Conservation (phyloP, 2,888 invertebrate genomes). For the Troides oblongomaculatus region DNA sequence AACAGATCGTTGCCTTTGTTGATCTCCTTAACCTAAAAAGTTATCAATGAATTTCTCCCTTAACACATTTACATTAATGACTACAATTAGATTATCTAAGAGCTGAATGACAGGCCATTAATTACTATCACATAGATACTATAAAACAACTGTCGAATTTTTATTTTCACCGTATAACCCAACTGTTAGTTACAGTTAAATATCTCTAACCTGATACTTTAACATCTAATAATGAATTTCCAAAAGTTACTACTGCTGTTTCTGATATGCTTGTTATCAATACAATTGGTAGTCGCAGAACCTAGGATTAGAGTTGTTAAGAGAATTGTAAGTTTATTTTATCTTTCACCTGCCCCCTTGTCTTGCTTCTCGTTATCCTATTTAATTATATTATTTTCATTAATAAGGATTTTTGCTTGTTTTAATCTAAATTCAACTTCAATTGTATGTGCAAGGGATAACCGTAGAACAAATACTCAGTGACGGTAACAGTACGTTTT, state of each 20-base stretch:
- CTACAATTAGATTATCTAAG: neutral
- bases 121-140: neutral
- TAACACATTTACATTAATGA: neutral
- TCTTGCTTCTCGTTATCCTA: neutral
- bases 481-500: no score
- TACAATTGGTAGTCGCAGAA: conserved; percentile 23
- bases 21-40: no score
- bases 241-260: conserved; percentile 27
- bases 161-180: neutral
- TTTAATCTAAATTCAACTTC: no score
- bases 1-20: no score
- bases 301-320: conserved; percentile 35
- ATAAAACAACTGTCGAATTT: neutral
- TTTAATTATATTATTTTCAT: no score
- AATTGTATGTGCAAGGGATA: no score
- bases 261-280: conserved; percentile 20
- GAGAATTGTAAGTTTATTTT: conserved; percentile 34
- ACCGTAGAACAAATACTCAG: no score
- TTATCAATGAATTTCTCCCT: neutral
- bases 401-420: no score
- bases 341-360: neutral
- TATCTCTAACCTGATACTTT: neutral
- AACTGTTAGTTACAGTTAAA: neutral
- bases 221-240: conserved; percentile 32
- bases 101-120: neutral